These are phyloP conservation scores for Fistularia tabacaria DNA, from an alignment of 2,797 vertebrate species.

Conservation along the genomic window DNA sequence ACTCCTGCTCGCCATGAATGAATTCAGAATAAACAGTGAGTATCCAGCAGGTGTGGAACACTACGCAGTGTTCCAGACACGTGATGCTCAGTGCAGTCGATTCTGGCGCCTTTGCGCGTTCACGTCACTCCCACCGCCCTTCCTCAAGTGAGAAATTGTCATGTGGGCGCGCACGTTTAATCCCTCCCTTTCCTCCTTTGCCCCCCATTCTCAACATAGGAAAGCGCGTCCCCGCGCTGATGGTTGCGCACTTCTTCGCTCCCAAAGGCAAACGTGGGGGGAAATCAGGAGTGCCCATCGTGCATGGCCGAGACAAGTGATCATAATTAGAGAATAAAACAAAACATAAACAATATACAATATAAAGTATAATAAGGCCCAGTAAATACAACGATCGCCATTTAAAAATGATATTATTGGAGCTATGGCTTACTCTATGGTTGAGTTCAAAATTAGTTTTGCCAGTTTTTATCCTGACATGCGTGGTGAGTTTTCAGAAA, in stretches of 20 bases:
- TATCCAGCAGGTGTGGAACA: conserved; percentile 34
- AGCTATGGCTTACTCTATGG: too few relatives aligned
- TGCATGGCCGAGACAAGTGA: too few relatives aligned
- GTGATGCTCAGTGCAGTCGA: conserved; percentile 49
- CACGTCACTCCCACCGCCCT: conserved; percentile 11
- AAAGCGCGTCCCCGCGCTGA: conserved; percentile 2
- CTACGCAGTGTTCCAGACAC: conserved; percentile 25
- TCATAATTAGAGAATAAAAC: too few relatives aligned
- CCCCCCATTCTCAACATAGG: not conserved
- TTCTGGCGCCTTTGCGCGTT: conserved; percentile 33
- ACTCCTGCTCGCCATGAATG: not conserved
- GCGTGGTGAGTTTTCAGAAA: too few relatives aligned
- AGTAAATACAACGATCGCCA: too few relatives aligned
- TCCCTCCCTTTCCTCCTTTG: not conserved
- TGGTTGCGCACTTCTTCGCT: conserved; percentile 9
- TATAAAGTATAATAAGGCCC: too few relatives aligned
- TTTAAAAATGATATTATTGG: too few relatives aligned
- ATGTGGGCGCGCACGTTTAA: conserved; percentile 31
- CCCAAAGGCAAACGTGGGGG: not conserved
- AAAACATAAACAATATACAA: too few relatives aligned
- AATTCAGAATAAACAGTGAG: conserved; percentile 6
- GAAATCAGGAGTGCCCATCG: too few relatives aligned
- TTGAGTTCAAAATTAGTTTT: too few relatives aligned
- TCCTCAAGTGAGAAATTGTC: conserved; percentile 13
- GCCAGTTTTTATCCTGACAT: too few relatives aligned